Evolutionary conservation across 2,888 invertebrate species (phyloP).

Genomic region (Drosophila melanosoma): DNA sequence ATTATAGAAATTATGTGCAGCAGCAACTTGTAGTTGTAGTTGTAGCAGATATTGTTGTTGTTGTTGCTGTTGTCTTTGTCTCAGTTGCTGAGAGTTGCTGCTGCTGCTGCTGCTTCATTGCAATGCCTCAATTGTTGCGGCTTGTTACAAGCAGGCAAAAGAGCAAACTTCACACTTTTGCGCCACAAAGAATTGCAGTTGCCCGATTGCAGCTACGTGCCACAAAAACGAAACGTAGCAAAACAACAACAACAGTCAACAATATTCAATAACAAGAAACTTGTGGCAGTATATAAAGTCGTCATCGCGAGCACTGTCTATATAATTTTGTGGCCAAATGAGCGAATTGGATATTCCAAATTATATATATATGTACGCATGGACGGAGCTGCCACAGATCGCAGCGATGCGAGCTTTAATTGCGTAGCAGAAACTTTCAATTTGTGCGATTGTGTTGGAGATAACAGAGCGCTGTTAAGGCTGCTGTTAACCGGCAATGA

Average conservation of each 20-base stretch:
- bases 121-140: conserved; percentile 66
- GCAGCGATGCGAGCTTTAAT: conserved; percentile 62
- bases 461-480: conserved; percentile 69
- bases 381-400: conserved; percentile 25
- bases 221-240: conserved; percentile 2
- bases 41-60: conserved; percentile 7
- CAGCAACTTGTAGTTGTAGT: conserved; percentile 17
- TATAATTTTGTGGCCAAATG: conserved; percentile 77
- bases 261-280: conserved; percentile 29
- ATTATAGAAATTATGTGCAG: conserved; percentile 84
- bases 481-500: conserved; percentile 46
- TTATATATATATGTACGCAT: conserved; percentile 41
- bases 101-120: conserved; percentile 4
- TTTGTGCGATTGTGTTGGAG: conserved; percentile 72
- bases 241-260: conserved; percentile 5
- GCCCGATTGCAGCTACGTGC: conserved; percentile 58
- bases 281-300: conserved; percentile 59
- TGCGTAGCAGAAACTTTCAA: conserved; percentile 67
- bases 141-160: conserved; percentile 40
- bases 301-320: conserved; percentile 56
- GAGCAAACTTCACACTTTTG: conserved; percentile 77
- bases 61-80: conserved; percentile 6
- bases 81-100: conserved; percentile 7
- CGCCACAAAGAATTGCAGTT: conserved; percentile 57
- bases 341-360: conserved; percentile 75